Conservation (phyloP, 2,888 invertebrate genomes). For the Rhingia rostrata region DNA sequence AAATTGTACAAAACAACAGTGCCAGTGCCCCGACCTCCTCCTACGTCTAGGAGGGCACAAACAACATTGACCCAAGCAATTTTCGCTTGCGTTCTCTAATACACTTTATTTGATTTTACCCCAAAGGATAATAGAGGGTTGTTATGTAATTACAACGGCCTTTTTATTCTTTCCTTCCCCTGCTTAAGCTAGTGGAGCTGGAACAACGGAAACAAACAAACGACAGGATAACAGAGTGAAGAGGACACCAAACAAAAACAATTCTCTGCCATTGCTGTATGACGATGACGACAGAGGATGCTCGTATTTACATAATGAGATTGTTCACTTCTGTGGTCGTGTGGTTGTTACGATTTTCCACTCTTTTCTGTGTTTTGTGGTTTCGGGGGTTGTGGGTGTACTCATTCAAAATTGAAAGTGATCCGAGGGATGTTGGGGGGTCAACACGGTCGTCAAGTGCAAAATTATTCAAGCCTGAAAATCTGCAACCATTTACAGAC, state of each 20-base stretch:
- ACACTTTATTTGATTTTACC: conserved; percentile 72
- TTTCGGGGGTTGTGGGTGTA: conserved; percentile 45
- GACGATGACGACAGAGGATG: conserved; percentile 71
- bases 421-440: conserved; percentile 42
- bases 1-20: conserved; percentile 71
- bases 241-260: conserved; percentile 63
- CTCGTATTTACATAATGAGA: conserved; percentile 74
- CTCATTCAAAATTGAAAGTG: conserved; percentile 69
- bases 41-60: conserved; percentile 55
- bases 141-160: conserved; percentile 70
- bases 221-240: conserved; percentile 65
- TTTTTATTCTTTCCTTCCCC: conserved; percentile 56
- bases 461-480: conserved; percentile 71
- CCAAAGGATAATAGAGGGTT: conserved; percentile 72
- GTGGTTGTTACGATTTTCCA: conserved; percentile 68
- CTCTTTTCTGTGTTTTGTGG: conserved; percentile 45
- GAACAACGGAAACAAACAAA: conserved; percentile 69
- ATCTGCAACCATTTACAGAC: conserved; percentile 69
- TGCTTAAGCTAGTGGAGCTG: conserved; percentile 66
- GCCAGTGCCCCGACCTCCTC: conserved; percentile 38
- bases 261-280: conserved; percentile 11
- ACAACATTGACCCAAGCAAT: conserved; percentile 73
- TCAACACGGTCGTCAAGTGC: conserved; percentile 55
- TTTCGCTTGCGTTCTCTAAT: conserved; percentile 72
- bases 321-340: conserved; percentile 74